A percentile compares a stretch with the other conserved stretches of the same genome.
phyloP scores from a whole-genome alignment of 2,888 invertebrate species.

The Trissoscelio sp. region DNA sequence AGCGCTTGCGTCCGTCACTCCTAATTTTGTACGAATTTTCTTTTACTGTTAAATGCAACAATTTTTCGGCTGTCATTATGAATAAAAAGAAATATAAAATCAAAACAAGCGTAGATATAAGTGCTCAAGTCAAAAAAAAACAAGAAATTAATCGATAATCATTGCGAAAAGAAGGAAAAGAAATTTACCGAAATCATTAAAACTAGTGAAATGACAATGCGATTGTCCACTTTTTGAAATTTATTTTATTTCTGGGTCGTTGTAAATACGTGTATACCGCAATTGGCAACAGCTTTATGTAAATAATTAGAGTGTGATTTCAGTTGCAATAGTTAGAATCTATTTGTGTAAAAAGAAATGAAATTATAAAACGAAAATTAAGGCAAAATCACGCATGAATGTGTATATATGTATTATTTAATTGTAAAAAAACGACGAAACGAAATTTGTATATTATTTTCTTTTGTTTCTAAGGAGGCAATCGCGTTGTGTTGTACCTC shows the following conservation, averaged over 20 bases:
- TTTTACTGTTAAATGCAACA: constrained; percentile 9
- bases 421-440: constrained; percentile 33
- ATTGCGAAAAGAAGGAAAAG: constrained; percentile 17
- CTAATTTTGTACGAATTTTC: constrained; percentile 10
- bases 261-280: constrained; percentile 29
- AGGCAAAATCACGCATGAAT: constrained; percentile 3
- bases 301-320: constrained; percentile 37
- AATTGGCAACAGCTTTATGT: constrained; percentile 47
- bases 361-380: background rate
- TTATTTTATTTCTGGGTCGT: background rate
- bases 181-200: constrained; percentile 13
- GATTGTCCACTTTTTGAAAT: constrained; percentile 25
- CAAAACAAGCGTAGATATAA: constrained; percentile 45
- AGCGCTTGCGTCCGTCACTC: constrained; percentile 56
- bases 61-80: constrained; percentile 3
- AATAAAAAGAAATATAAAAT: constrained; percentile 18
- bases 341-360: constrained; percentile 16
- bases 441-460: constrained; percentile 35
- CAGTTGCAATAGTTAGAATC: constrained; percentile 49
- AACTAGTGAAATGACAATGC: constrained; percentile 29
- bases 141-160: constrained; percentile 4
- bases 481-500: constrained; percentile 57
- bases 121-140: constrained; percentile 43
- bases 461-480: constrained; percentile 51
- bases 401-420: constrained; percentile 45